Conservation (phyloP, 1,140 invertebrate species). For the Drosophila takahashii region DNA sequence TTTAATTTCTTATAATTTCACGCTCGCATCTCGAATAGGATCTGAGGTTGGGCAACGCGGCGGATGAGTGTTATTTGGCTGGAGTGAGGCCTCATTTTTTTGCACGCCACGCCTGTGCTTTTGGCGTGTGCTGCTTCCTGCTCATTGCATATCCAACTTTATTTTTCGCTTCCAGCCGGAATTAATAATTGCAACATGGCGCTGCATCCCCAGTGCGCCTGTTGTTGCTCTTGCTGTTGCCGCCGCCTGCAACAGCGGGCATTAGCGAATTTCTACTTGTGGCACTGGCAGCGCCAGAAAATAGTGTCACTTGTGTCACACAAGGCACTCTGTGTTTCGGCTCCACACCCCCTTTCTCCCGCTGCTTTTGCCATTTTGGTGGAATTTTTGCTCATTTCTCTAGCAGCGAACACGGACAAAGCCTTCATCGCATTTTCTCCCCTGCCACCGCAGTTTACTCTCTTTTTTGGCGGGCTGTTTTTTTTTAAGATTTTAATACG, state of each 20-base stretch:
- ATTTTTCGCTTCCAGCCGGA: constrained; percentile 76
- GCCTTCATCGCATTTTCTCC: constrained; percentile 18
- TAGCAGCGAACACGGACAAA: constrained; percentile 46
- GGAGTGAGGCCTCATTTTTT: constrained; percentile 55
- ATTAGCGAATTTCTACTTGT: constrained; percentile 68
- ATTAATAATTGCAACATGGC: constrained; percentile 82
- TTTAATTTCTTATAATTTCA: not conserved
- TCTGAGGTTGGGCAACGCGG: constrained; percentile 26
- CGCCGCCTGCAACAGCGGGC: constrained; percentile 44
- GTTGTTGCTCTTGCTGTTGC: constrained; percentile 24
- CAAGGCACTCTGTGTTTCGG: constrained; percentile 13
- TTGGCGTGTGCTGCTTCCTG: constrained; percentile 69
- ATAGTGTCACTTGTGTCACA: constrained; percentile 64
- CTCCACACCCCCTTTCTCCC: not conserved
- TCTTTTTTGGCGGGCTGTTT: constrained; percentile 2
- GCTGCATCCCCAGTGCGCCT: constrained; percentile 47
- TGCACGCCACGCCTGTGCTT: constrained; percentile 53
- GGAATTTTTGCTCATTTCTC: constrained; percentile 52
- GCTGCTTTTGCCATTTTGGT: constrained; percentile 33
- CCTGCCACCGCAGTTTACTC: not conserved
- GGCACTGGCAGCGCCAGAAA: constrained; percentile 47
- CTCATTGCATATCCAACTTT: constrained; percentile 75
- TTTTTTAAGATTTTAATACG: constrained; percentile 38
- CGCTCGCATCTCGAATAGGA: constrained; percentile 18
- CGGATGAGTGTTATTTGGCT: constrained; percentile 18